These are phyloP conservation scores for Pteropus alecto DNA, from an alignment of 2,113 vertebrate species.

Conservation along the genomic window DNA sequence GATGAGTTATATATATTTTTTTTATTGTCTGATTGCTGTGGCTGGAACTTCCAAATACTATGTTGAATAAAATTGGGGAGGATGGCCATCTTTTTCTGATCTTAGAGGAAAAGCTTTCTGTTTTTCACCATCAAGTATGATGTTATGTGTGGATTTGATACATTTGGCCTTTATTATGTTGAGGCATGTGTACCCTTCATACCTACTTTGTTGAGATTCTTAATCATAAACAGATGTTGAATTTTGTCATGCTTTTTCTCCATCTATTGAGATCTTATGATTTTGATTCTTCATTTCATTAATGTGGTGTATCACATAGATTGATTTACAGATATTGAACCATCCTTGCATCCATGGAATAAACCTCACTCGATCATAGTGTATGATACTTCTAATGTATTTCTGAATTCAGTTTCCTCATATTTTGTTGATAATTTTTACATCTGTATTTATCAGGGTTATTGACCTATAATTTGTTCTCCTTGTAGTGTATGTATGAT, in stretches of 20 bases:
- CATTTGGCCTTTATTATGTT: background rate
- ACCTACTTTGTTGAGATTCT: background rate
- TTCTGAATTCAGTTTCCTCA: background rate
- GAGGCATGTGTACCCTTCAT: background rate
- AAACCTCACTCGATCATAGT: background rate
- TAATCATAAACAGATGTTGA: background rate
- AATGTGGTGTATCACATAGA: background rate
- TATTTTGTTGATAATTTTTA: background rate
- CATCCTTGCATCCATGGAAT: background rate
- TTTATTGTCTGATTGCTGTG: background rate
- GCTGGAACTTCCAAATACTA: background rate
- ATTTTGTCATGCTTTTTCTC: background rate
- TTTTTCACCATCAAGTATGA: background rate
- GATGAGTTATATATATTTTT: background rate
- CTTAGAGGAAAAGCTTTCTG: background rate
- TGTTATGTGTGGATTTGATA: background rate
- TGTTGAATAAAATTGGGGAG: background rate
- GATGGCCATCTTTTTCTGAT: background rate
- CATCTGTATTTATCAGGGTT: background rate
- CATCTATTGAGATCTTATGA: background rate
- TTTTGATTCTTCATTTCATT: background rate
- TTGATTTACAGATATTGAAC: background rate
- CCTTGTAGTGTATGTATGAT: background rate
- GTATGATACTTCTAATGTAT: background rate
- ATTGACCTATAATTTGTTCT: background rate